These are phyloP conservation scores for Chelonoidis abingdonii DNA, from an alignment of 2,113 vertebrate genomes.

Conservation along the genomic window DNA sequence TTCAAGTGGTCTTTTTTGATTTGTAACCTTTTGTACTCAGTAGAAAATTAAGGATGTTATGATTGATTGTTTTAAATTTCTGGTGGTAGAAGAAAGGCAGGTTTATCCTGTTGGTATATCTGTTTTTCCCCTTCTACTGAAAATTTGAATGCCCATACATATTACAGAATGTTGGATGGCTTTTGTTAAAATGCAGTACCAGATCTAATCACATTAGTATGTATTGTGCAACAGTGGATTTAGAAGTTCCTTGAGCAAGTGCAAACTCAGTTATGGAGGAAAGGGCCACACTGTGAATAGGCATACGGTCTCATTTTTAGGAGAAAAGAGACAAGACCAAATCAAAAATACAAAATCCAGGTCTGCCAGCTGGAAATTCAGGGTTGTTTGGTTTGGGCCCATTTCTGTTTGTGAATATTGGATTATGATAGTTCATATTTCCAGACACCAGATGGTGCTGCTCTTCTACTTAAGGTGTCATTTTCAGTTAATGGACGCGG, in stretches of 20 bases:
- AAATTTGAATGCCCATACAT: not conserved
- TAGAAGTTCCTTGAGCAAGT: not conserved
- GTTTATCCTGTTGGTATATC: fast-evolving
- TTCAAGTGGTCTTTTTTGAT: not conserved
- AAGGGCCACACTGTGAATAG: not conserved
- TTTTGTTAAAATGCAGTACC: not conserved
- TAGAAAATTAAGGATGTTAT: not conserved
- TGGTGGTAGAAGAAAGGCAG: not conserved
- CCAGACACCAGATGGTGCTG: slow-evolving; percentile 72
- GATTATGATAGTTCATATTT: not conserved
- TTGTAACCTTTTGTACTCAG: not conserved
- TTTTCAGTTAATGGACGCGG: not conserved
- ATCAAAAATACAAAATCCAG: not conserved
- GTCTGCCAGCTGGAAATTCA: not conserved
- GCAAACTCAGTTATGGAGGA: not conserved
- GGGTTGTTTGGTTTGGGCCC: not conserved
- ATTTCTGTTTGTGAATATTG: fast-evolving
- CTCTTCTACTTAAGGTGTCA: not conserved
- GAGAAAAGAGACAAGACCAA: not conserved
- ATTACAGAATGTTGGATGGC: not conserved
- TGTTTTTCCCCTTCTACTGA: not conserved
- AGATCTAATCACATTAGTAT: not conserved
- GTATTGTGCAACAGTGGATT: not conserved
- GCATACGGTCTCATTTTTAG: not conserved
- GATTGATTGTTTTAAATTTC: not conserved